Evolutionary conservation across 2,113 vertebrate genomes (phyloP), one percentile per base, ranked within the genome.

Genomic region (Alouatta palliata): DNA sequence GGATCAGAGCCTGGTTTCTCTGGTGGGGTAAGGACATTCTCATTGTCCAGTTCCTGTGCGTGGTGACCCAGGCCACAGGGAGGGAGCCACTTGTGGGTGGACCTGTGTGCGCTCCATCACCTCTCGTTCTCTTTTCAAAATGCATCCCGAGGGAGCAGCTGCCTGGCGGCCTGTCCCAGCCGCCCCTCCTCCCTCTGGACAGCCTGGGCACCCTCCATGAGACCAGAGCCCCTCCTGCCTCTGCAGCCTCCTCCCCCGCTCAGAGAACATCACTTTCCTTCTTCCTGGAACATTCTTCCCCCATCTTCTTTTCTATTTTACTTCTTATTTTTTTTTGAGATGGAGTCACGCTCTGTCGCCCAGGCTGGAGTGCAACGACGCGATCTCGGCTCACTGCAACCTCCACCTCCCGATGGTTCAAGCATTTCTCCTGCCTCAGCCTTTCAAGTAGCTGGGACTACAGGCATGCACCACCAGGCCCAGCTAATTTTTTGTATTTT

Each of bases 51-150:
- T 2, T 6, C 11, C 13, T 19, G 20, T 9, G 52, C 21, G 19
- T 32, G 14, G 21, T 17, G 10, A 19, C 75, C 45, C 14, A 13
- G 79, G 66, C 49, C 47, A 12, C 61, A 64, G 27, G 61, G 61
- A 64, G 61, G 19, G 12, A 13, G 25, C 17, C 25, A 23, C n/a
- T 37, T 27, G 0, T 0, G 25, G 19, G 19, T 10, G 21, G 10
- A 40, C 7, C 52, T 40, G 32, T 8, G 32, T 13, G 20, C 16
- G 49, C 49, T 16, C 45, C 27, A 30, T n/a, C 32, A 20, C 32
- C 23, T 54, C 49, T 70, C 12, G 75, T 20, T 52, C 54, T 54
- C 40, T 56, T 68, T 87, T 52, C 79, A 49, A 64, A 89, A 73
- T 35, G 13, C 6, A 1, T 6, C 64, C 73, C 25, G 2, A 13